These are phyloP conservation scores for Dyspetes luteomarginatus DNA, from an alignment of 2,888 invertebrate species.

Conservation along the genomic window DNA sequence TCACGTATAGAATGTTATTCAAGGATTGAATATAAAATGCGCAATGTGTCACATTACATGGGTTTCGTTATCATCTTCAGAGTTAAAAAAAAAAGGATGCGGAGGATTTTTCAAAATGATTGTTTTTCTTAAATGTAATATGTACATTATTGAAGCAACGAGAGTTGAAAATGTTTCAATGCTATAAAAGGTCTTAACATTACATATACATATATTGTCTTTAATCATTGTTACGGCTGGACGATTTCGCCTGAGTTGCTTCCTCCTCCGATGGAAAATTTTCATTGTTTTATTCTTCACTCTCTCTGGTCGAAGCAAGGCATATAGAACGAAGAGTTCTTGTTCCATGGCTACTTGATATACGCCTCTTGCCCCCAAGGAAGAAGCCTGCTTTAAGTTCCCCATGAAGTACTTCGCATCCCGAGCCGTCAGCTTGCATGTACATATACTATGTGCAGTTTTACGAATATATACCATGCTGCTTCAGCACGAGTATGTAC, in stretches of 20 bases:
- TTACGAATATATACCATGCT: neutral
- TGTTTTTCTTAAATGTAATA: too few relatives aligned
- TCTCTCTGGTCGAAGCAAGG: slow-evolving; percentile 3
- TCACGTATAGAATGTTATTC: neutral
- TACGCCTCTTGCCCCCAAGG: slow-evolving; percentile 66
- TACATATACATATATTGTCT: neutral
- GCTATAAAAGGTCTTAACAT: neutral
- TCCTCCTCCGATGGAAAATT: slow-evolving; percentile 35
- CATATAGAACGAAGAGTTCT: slow-evolving; percentile 57
- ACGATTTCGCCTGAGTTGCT: slow-evolving; percentile 44
- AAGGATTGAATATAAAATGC: neutral
- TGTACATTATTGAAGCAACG: too few relatives aligned
- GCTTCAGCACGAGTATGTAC: slow-evolving; percentile 18
- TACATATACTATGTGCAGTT: too few relatives aligned
- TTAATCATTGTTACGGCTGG: slow-evolving; percentile 45
- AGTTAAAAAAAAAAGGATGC: too few relatives aligned
- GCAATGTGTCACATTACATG: too few relatives aligned
- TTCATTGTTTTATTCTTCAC: slow-evolving; percentile 37
- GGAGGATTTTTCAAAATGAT: too few relatives aligned
- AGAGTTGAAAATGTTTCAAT: too few relatives aligned
- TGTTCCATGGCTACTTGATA: slow-evolving; percentile 72
- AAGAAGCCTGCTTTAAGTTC: neutral
- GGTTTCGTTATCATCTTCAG: too few relatives aligned
- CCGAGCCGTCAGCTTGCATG: neutral
- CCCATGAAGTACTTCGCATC: neutral